These are phyloP conservation scores for Streblospio benedicti DNA, from an alignment of 1,140 invertebrate species.

Conservation along the genomic window DNA sequence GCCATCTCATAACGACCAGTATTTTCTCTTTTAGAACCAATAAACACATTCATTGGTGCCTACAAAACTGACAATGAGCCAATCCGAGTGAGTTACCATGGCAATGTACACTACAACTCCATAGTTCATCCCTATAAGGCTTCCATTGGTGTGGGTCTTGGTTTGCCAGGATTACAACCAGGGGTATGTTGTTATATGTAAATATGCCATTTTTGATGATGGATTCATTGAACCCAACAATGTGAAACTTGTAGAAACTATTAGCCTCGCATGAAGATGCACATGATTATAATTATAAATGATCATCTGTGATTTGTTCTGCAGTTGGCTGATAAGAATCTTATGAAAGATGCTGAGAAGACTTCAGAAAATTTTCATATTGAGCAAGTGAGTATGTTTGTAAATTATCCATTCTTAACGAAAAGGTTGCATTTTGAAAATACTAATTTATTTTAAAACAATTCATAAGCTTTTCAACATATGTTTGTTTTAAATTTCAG, in stretches of 20 bases:
- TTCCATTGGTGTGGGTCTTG: constrained; percentile 73
- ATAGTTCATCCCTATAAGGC: constrained; percentile 77
- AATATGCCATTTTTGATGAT: constrained; percentile 15
- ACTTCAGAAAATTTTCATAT: constrained; percentile 78
- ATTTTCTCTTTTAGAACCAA: constrained; percentile 68
- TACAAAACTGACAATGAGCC: constrained; percentile 67
- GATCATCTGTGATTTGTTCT: constrained; percentile 18
- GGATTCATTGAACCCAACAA: too few species aligned
- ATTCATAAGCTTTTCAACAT: not conserved
- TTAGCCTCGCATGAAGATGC: not conserved
- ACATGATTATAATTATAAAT: constrained; percentile 1
- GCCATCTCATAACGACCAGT: too few species aligned
- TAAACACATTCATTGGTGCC: constrained; percentile 78
- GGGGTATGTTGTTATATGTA: constrained; percentile 49
- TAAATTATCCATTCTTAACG: too few species aligned
- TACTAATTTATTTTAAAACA: too few species aligned
- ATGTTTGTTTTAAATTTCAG: constrained; percentile 41
- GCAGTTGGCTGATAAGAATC: constrained; percentile 60
- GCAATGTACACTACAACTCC: constrained; percentile 83
- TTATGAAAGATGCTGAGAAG: constrained; percentile 68
- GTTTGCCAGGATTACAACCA: constrained; percentile 73
- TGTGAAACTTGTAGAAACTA: too few species aligned
- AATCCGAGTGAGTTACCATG: constrained; percentile 80
- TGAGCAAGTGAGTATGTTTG: constrained; percentile 60
- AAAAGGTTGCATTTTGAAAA: not conserved